phyloP scores from a whole-genome alignment of 2,797 vertebrate species.

The Bradypodion ventrale region DNA sequence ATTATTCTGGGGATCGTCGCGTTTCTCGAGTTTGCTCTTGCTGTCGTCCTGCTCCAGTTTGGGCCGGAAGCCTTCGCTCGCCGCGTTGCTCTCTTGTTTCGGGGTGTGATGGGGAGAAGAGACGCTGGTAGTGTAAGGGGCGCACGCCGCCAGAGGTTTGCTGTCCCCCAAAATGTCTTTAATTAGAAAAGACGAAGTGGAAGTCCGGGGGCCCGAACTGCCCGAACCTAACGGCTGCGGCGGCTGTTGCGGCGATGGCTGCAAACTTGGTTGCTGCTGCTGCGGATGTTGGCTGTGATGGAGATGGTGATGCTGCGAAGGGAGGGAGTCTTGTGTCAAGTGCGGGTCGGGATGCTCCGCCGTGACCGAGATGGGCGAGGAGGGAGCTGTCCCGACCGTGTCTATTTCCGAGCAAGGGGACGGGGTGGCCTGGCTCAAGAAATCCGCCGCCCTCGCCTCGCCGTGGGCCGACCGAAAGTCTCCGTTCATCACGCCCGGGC shows the following conservation, averaged over 20 bases:
- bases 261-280: constrained; percentile 67
- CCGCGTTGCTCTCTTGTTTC: constrained; percentile 87
- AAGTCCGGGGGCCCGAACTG: constrained; percentile 89
- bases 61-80: constrained; percentile 90
- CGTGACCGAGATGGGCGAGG: constrained; percentile 95
- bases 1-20: constrained; percentile 87
- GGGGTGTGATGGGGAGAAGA: constrained; percentile 90
- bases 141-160: constrained; percentile 96
- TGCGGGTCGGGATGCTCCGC: constrained; percentile 89
- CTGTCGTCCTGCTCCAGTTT: constrained; percentile 93
- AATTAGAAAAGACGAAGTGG: constrained; percentile 97
- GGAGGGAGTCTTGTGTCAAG: constrained; percentile 85
- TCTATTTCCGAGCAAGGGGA: constrained; percentile 97
- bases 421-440: constrained; percentile 89
- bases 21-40: constrained; percentile 89
- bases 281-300: constrained; percentile 77
- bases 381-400: constrained; percentile 93
- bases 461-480: constrained; percentile 85
- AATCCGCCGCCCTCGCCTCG: constrained; percentile 81
- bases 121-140: constrained; percentile 96
- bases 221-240: constrained; percentile 82
- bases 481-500: constrained; percentile 90
- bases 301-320: constrained; percentile 84
- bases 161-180: constrained; percentile 99
- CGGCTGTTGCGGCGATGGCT: constrained; percentile 72